Evolutionary conservation across 2,113 vertebrate genomes (phyloP).

Genomic region (Amia ocellicauda): DNA sequence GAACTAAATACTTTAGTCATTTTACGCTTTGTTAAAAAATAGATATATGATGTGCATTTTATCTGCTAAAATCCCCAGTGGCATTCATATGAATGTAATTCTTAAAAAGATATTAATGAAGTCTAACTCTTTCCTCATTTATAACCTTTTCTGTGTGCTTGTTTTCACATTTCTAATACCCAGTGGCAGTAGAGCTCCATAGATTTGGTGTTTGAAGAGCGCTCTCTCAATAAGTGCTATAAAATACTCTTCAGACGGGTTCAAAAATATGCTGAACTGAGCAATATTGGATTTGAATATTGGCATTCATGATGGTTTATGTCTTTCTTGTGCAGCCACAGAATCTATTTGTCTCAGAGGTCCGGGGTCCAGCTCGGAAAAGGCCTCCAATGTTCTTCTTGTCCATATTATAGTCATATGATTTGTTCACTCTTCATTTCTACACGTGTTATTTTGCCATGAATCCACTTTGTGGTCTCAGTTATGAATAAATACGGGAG

Average conservation of each 20-base stretch:
- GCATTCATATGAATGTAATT: not conserved
- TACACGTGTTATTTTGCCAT: too few relatives aligned
- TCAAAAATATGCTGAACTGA: not conserved
- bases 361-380: too few relatives aligned
- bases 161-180: conserved; percentile 25
- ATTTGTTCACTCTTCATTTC: too few relatives aligned
- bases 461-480: too few relatives aligned
- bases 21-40: conserved; percentile 15
- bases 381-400: too few relatives aligned
- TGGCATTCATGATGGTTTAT: conserved; percentile 2
- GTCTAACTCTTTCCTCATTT: conserved; percentile 4
- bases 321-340: too few relatives aligned
- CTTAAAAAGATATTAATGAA: conserved; percentile 12
- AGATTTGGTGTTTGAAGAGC: conserved; percentile 18
- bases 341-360: too few relatives aligned
- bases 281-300: conserved; percentile 2
- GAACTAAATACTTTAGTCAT: not conserved
- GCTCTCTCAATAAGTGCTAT: conserved; percentile 1
- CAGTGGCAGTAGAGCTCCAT: conserved; percentile 10
- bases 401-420: too few relatives aligned
- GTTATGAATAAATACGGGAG: too few relatives aligned
- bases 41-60: conserved; percentile 17
- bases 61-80: conserved; percentile 8
- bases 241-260: not conserved
- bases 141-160: conserved; percentile 9